Percentiles rank a stretch among this genome's conserved stretches.
Conservation (phyloP, 1,140 invertebrate genomes). For the Teleogryllus occipitalis region DNA sequence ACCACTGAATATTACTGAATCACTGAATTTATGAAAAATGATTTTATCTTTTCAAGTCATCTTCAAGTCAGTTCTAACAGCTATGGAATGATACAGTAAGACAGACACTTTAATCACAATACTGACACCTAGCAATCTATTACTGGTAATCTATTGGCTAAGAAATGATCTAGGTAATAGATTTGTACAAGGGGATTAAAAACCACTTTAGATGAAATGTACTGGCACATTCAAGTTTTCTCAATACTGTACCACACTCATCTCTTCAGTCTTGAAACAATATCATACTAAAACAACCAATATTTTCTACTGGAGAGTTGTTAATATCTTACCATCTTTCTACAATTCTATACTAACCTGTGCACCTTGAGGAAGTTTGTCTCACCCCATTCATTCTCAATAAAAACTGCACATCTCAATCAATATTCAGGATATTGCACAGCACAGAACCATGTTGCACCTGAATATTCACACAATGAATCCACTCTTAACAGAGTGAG, state of each 20-base stretch:
- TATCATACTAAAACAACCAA: not conserved
- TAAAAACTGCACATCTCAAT: not conserved
- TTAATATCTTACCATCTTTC: no score
- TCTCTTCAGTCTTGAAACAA: constrained; percentile 1
- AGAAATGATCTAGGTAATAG: not conserved
- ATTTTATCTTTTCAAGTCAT: no score
- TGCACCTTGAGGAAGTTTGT: not conserved
- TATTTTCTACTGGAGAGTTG: not conserved
- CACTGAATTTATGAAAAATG: no score
- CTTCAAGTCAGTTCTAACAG: not conserved
- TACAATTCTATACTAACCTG: not conserved
- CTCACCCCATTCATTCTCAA: not conserved
- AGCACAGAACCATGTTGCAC: not conserved
- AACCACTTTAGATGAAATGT: not conserved
- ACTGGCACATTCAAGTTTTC: not conserved
- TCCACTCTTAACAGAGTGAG: not conserved
- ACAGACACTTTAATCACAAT: not conserved
- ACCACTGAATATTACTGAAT: no score
- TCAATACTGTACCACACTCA: not conserved
- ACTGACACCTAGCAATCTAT: not conserved
- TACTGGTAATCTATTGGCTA: no score
- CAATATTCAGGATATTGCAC: no score
- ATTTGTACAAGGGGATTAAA: not conserved
- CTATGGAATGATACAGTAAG: not conserved
- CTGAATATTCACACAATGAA: not conserved